Conservation (phyloP, 2,113 vertebrate genomes). For the Falco punctatus region DNA sequence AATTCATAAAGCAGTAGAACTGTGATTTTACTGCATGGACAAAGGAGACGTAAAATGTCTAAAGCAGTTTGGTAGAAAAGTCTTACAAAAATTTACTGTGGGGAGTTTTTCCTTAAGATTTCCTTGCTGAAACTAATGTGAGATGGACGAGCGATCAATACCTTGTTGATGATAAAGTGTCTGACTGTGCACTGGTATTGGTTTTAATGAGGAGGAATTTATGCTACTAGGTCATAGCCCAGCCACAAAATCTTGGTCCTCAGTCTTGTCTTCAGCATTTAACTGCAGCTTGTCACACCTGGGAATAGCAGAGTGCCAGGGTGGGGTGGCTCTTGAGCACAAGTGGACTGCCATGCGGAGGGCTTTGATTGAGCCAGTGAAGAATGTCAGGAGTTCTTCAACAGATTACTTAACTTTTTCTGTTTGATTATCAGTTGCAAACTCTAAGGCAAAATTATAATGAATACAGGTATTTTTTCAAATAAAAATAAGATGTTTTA, state of each 20-base stretch:
- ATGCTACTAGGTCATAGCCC: background rate
- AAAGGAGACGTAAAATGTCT: background rate
- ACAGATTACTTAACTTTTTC: background rate
- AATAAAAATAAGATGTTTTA: background rate
- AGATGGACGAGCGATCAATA: background rate
- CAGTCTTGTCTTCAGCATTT: background rate
- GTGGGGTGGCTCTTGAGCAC: background rate
- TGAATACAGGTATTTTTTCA: background rate
- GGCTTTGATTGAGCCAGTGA: too few species aligned
- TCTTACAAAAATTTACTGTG: background rate
- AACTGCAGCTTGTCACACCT: background rate
- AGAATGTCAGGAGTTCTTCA: background rate
- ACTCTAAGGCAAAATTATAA: background rate
- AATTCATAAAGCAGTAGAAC: background rate
- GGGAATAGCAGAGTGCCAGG: accelerated
- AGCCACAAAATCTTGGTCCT: background rate
- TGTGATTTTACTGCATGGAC: background rate
- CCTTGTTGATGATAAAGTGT: background rate
- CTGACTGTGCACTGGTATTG: background rate
- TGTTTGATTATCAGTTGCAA: background rate
- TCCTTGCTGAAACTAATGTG: background rate
- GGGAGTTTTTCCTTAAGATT: background rate
- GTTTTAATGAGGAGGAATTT: background rate
- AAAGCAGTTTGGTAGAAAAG: background rate
- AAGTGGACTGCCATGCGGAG: accelerated